Evolutionary conservation across 2,113 vertebrate species (phyloP), one percentile per base, ranked within the genome.

Genomic region (Platycercus adscitus): DNA sequence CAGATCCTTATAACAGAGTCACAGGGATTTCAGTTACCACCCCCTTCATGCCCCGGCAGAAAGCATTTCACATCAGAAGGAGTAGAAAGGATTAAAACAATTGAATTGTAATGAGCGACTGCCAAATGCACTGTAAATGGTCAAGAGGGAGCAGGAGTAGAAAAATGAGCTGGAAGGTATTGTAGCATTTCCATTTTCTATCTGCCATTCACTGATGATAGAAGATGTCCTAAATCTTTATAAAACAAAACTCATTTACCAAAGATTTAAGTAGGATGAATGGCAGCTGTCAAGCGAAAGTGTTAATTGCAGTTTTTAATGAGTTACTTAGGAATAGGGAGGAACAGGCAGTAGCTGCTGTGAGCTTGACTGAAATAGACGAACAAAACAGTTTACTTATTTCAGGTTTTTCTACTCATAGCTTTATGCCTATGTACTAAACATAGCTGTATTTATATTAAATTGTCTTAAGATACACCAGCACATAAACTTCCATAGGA

Each of bases 31-130:
- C 52, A 93, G 72, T 89, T 91, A 89, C 29, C 46, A 73, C 16
- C 8, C 11, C 0, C 17, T 83, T 86, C 0, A 4, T 70, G 89
- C 69, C 53, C 6, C 33, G 78, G 61, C 63, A 86, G 73, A 88
- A 93, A 92, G 46, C 41, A 44, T 18, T 37, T 89, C 37, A 44
- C 16, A 63, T 63, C 53, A 64, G 35, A 33, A 89, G 39, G 39
- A 64, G 28, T 6, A 75, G 79, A 76, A 94, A 78, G 64, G 65
- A 88, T 84, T 97, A 82, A 81, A 97, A 80, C 60, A 88, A 64
- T 19, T 60, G 11, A 80, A 75, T 31, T 82, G 31, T 91, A 92
- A 94, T 78, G 73, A 93, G 41, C 63, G 70, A 95, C 39, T 95
- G 66, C 64, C 47, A 91, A 84, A 65, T 69, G 16, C 26, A 41